A percentile compares a stretch with the other conserved stretches of the same genome.
Conservation (phyloP, 1,140 invertebrate genomes). For the Megathymus violae region DNA sequence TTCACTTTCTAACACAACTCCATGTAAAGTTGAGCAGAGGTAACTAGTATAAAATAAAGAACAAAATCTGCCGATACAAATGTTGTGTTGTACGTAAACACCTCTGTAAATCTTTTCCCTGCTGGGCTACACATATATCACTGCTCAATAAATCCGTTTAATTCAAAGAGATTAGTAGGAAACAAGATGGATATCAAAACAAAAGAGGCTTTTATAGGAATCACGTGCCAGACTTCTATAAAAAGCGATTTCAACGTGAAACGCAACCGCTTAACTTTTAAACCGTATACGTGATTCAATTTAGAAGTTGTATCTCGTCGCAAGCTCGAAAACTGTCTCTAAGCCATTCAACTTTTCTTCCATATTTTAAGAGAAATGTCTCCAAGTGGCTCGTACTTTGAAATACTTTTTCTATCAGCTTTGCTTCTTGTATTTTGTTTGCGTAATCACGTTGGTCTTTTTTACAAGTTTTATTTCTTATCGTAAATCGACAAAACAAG, state of each 20-base stretch:
- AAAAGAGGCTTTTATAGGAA: slow-evolving; percentile 61
- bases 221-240: slow-evolving; percentile 66
- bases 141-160: slow-evolving; percentile 27
- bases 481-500: not conserved
- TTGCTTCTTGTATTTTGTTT: slow-evolving; percentile 26
- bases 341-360: slow-evolving; percentile 70
- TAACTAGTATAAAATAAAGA: too few relatives aligned
- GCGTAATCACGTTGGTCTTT: slow-evolving; percentile 10
- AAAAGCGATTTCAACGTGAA: slow-evolving; percentile 62
- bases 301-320: slow-evolving; percentile 73
- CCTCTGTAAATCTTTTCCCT: slow-evolving; percentile 29
- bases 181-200: slow-evolving; percentile 59
- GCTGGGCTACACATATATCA: slow-evolving; percentile 15
- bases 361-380: slow-evolving; percentile 69
- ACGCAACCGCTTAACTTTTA: slow-evolving; percentile 72
- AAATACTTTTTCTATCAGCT: slow-evolving; percentile 48
- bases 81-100: slow-evolving; percentile 14
- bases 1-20: too few relatives aligned
- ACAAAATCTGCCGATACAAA: not conserved
- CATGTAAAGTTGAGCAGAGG: too few relatives aligned
- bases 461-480: slow-evolving; percentile 19
- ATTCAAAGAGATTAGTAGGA: slow-evolving; percentile 32
- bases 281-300: slow-evolving; percentile 81
- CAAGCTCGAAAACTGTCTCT: slow-evolving; percentile 68
- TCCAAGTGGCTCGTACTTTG: slow-evolving; percentile 54